Evolutionary conservation across 2,888 invertebrate genomes (phyloP).

Genomic region (Caenorhabditis sulstoni): DNA sequence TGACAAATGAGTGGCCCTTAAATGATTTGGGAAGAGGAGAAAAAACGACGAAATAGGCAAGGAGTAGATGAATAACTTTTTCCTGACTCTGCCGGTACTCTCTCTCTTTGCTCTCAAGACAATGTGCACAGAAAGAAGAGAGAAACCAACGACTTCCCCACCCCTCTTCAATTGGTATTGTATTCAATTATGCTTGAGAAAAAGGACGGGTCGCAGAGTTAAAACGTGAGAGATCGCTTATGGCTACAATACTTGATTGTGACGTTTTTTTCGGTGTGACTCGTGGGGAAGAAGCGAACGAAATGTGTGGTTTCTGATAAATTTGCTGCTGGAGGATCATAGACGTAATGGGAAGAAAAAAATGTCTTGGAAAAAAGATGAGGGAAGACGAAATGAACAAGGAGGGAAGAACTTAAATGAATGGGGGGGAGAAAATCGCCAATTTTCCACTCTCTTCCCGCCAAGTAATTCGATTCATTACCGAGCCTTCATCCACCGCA

Average conservation of each 20-base stretch:
- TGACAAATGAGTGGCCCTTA: conserved; percentile 38
- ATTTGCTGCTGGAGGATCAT: too few relatives aligned
- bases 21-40: conserved; percentile 24
- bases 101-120: too few relatives aligned
- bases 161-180: background rate
- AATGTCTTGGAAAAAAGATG: too few relatives aligned
- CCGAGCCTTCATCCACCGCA: conserved; percentile 42
- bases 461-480: conserved; percentile 56
- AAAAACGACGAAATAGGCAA: background rate
- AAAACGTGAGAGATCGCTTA: conserved; percentile 49
- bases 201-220: conserved; percentile 20
- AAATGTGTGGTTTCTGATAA: conserved; percentile 43
- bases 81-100: too few relatives aligned
- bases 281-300: conserved; percentile 10
- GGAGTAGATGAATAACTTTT: background rate
- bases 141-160: background rate
- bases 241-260: conserved; percentile 42
- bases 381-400: too few relatives aligned
- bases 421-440: conserved; percentile 28
- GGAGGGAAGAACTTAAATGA: conserved; percentile 1
- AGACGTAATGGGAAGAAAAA: too few relatives aligned
- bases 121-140: too few relatives aligned
- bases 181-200: conserved; percentile 44
- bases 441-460: conserved; percentile 50
- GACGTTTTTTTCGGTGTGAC: conserved; percentile 47